Percentiles rank a stretch among this genome's conserved stretches.
Evolutionary conservation across 2,797 vertebrate species (phyloP).

Genomic region (Schizothorax lantsangensis): DNA sequence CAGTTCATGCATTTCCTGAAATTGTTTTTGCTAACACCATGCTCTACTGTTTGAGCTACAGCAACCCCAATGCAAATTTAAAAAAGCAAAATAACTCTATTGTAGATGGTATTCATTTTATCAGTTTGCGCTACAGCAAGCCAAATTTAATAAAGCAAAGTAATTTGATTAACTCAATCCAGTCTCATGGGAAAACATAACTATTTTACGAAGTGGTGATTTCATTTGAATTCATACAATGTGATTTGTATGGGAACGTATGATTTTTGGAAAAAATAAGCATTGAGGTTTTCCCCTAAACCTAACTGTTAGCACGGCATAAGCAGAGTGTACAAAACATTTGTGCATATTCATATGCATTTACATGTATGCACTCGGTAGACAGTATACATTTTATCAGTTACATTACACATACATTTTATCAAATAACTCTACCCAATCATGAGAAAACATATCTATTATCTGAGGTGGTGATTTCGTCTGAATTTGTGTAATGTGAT

Average conservation of each 20-base stretch:
- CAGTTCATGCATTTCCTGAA: neutral
- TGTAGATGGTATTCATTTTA: neutral
- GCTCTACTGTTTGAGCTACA: neutral
- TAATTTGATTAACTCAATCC: neutral
- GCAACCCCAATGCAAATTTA: neutral
- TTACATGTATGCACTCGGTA: neutral
- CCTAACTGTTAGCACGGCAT: neutral
- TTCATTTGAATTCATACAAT: neutral
- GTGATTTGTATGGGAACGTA: neutral
- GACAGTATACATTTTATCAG: neutral
- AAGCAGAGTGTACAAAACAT: neutral
- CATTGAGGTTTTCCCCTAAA: neutral
- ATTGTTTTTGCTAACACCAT: neutral
- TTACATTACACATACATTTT: neutral
- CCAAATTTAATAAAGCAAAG: neutral
- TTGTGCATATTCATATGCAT: neutral
- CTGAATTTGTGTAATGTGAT: neutral
- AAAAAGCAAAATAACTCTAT: neutral
- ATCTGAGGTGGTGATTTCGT: neutral
- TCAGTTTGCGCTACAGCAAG: too few relatives aligned
- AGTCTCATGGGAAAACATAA: neutral
- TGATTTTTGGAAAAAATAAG: neutral
- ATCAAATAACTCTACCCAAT: neutral
- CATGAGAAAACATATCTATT: neutral
- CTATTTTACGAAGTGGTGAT: neutral